These are phyloP conservation scores for Drosophila chauvacae DNA, from an alignment of 1,140 invertebrate genomes.

Conservation along the genomic window DNA sequence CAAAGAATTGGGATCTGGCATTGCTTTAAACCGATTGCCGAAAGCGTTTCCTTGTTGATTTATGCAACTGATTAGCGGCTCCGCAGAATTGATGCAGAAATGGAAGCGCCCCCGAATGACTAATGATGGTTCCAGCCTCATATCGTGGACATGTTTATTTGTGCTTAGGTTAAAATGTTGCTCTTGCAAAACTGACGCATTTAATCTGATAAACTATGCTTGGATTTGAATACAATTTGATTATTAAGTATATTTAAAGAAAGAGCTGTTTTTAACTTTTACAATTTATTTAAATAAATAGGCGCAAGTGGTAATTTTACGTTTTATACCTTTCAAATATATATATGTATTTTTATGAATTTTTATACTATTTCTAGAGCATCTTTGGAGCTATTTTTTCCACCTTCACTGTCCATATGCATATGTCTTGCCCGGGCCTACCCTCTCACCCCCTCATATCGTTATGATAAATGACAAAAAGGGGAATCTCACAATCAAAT, in stretches of 20 bases:
- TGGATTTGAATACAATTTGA: background rate
- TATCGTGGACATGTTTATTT: constrained; percentile 26
- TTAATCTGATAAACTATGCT: background rate
- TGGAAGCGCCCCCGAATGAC: constrained; percentile 68
- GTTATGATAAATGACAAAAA: constrained; percentile 74
- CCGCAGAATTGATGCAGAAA: constrained; percentile 66
- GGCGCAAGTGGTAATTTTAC: too few species aligned
- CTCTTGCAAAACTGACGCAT: background rate
- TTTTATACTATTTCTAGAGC: background rate
- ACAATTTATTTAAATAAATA: background rate
- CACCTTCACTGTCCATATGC: constrained; percentile 17
- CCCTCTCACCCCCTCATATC: constrained; percentile 17
- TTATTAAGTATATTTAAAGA: background rate
- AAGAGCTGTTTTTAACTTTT: background rate
- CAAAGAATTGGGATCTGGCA: constrained; percentile 50
- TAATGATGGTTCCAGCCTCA: constrained; percentile 55
- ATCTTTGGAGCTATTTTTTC: background rate
- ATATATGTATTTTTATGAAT: background rate
- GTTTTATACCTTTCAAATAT: background rate
- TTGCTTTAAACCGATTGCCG: constrained; percentile 64
- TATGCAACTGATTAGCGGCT: constrained; percentile 78
- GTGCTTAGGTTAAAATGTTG: background rate
- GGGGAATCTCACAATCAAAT: constrained; percentile 72
- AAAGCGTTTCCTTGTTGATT: constrained; percentile 70
- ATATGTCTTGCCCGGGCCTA: constrained; percentile 54